phyloP scores from a whole-genome alignment of 2,113 vertebrate species.

The Lasiurus borealis region DNA sequence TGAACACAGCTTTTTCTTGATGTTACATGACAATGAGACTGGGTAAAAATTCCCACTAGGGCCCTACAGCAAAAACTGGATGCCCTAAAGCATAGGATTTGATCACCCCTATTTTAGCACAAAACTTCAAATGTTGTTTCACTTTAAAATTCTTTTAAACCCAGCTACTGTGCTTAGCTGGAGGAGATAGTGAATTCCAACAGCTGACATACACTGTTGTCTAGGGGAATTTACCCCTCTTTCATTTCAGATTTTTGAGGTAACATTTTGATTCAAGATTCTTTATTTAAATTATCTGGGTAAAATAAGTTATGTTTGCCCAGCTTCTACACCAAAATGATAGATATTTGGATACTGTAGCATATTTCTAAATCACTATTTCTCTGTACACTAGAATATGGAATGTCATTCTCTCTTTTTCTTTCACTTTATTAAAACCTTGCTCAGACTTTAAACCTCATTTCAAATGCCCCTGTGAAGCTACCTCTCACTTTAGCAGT shows the following conservation, averaged over 20 bases:
- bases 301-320: not conserved
- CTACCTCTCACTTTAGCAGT: not conserved
- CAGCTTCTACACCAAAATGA: not conserved
- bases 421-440: constrained; percentile 39
- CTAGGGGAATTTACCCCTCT: not conserved
- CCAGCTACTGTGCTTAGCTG: not conserved
- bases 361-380: not conserved
- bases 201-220: not conserved
- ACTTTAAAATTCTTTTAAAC: constrained; percentile 48
- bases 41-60: not conserved
- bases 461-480: not conserved
- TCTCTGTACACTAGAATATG: not conserved
- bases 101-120: not conserved
- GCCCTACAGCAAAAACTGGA: not conserved
- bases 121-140: constrained; percentile 41
- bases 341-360: not conserved
- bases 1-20: constrained; percentile 30
- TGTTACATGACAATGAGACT: not conserved
- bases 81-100: not conserved
- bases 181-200: constrained; percentile 48
- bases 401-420: not conserved
- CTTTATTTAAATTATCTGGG: constrained; percentile 55
- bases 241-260: constrained; percentile 12
- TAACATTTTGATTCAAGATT: constrained; percentile 13
- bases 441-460: not conserved